A percentile compares a stretch with the other conserved stretches of the same genome.
Evolutionary conservation across 2,113 vertebrate genomes (phyloP).

Genomic region (Protobothrops flavoviridis): DNA sequence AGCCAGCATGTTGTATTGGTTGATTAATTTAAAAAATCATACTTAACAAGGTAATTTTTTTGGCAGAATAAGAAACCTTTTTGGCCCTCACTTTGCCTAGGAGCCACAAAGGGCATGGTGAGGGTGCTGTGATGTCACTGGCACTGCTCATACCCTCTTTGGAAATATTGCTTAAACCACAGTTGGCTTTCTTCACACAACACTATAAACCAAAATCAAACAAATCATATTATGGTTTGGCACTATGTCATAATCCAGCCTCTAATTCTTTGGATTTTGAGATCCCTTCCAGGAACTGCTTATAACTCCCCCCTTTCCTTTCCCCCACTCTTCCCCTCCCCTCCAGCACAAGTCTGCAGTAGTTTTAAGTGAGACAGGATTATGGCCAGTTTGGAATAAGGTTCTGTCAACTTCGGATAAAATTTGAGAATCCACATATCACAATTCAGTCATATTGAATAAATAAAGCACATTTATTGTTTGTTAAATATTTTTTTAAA

Average conservation of each 20-base stretch:
- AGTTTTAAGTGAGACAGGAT: neutral
- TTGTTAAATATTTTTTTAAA: neutral
- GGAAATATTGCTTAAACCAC: neutral
- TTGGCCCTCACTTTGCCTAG: neutral
- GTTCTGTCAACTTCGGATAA: neutral
- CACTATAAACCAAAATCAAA: neutral
- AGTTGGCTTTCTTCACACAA: neutral
- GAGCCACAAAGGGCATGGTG: neutral
- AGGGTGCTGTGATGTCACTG: neutral
- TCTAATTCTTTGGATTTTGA: neutral
- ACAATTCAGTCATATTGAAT: neutral
- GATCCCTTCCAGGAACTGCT: neutral
- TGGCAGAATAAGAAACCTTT: neutral
- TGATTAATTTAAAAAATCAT: neutral
- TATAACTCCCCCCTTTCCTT: neutral
- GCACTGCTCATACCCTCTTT: neutral
- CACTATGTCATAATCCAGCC: neutral
- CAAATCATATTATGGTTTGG: neutral
- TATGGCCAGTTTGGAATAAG: neutral
- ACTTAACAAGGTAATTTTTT: neutral
- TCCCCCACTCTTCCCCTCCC: neutral
- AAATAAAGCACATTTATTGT: neutral
- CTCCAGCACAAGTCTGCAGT: neutral
- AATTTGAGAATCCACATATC: neutral
- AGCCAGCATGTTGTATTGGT: neutral